These are phyloP conservation scores for Chesias legatella DNA, from an alignment of 2,888 invertebrate genomes.

Conservation along the genomic window DNA sequence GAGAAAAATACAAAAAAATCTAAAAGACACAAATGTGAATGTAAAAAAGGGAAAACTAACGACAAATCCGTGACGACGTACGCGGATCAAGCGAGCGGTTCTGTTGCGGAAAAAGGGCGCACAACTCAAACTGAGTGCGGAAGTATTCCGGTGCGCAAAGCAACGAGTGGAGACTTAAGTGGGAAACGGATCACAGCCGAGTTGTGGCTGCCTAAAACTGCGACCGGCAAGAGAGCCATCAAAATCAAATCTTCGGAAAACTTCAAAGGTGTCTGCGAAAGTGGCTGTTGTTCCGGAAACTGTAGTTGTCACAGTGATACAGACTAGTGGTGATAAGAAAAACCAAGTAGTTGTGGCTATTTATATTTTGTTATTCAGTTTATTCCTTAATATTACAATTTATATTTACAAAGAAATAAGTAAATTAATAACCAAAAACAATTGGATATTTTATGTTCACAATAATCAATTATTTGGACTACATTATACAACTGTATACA, in stretches of 20 bases:
- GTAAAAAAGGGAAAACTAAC: constrained; percentile 18
- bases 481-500: constrained; percentile 51
- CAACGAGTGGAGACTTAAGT: not conserved
- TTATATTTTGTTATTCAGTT: constrained; percentile 78
- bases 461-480: constrained; percentile 43
- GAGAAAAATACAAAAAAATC: constrained; percentile 13
- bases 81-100: constrained; percentile 35
- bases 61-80: constrained; percentile 46
- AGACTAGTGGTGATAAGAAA: constrained; percentile 34
- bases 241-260: constrained; percentile 15
- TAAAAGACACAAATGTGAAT: constrained; percentile 24
- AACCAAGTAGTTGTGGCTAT: constrained; percentile 52
- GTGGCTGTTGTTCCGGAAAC: constrained; percentile 19
- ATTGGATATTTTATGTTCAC: constrained; percentile 60
- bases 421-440: constrained; percentile 72
- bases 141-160: constrained; percentile 3
- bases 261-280: constrained; percentile 12
- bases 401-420: constrained; percentile 70
- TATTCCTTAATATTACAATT: constrained; percentile 61
- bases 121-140: constrained; percentile 32
- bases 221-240: constrained; percentile 11
- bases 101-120: constrained; percentile 23
- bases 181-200: constrained; percentile 15
- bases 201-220: constrained; percentile 18
- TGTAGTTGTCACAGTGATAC: constrained; percentile 26